Percentiles rank a stretch among this genome's conserved stretches.
Conservation (phyloP, 2,113 vertebrate species). For the Mustela lutreola region DNA sequence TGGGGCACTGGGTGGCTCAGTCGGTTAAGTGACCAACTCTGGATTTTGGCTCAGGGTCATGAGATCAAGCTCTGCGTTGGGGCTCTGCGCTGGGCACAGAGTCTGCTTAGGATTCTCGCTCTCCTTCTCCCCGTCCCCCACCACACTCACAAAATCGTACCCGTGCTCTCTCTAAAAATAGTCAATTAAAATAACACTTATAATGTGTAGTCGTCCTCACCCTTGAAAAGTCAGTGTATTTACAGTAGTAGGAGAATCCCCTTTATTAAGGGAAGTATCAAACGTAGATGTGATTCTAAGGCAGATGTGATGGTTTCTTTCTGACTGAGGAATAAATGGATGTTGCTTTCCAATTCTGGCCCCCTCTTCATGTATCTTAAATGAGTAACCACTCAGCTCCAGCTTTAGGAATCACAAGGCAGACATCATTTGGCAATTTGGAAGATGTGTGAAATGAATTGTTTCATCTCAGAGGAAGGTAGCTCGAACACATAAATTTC, state of each 20-base stretch:
- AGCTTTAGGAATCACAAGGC: not conserved
- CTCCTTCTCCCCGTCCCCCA: not conserved
- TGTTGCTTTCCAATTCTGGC: not conserved
- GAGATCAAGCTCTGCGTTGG: not conserved
- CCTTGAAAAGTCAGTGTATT: not conserved
- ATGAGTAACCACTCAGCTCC: constrained; percentile 43
- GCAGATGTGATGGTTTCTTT: not conserved
- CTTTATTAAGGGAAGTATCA: not conserved
- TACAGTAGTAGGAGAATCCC: not conserved
- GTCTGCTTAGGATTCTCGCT: not conserved
- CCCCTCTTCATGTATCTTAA: not conserved
- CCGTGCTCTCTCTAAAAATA: not conserved
- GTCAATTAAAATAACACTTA: not conserved
- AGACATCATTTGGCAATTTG: constrained; percentile 26
- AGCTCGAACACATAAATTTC: not conserved
- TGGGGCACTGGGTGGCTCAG: not conserved
- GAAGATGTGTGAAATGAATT: constrained; percentile 20
- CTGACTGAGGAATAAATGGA: not conserved
- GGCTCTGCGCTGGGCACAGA: not conserved
- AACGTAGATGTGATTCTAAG: not conserved
- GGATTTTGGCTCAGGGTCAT: not conserved
- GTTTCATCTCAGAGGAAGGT: constrained; percentile 38
- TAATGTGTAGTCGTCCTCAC: not conserved
- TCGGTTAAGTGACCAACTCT: not conserved
- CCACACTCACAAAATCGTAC: not conserved